Base-by-base conservation (phyloP, 2,888 invertebrate species). In the Uropetala carovei region DNA sequence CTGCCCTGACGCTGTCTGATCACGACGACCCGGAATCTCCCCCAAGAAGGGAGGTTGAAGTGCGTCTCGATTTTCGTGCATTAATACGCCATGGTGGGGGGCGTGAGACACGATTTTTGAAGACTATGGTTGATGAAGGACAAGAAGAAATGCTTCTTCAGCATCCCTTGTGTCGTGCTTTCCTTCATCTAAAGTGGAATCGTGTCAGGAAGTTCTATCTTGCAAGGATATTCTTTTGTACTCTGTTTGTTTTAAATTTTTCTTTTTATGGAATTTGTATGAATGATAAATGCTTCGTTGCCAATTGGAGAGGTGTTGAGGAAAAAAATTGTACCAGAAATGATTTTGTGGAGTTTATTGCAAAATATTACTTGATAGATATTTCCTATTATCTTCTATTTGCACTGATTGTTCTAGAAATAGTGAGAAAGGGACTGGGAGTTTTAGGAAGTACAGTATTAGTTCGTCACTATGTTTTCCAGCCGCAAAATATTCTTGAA, bases 131-230 rank as follows among this genome's bases (percentile, higher is more conserved):
- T 0, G 98, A 98, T 93, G 98, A 98, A 95, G 98, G 98, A 0
- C 98, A 98, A 94, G 98, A 98, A 94, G 98, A 98, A 64, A 68
- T 14, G 94, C 97, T 98, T 75, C 95, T 98, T 4, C 96, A 98
- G 92, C 98, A 98, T 95, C 98, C 98, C 0, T 95, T 98, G 8
- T 98, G 98, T 94, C 98, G 98, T 13, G 98, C 98, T 0, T 98
- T 98, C 94, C 95, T 98, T 0, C 97, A 98, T 94, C 96, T 98
- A 92, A 98, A 98, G 94, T 98, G 98, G 98, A 97, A 98, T 94
- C 98, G 98, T 95, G 98, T 98, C 93, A 96, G 98, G 58, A 98
- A 98, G 95, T 98, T 98, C 94, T 98, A 98, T 94, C 97, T 98
- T 18, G 98, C 97, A 0, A 96, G 98, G 92, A 95, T 98, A 93